Evolutionary conservation across 2,888 invertebrate species (phyloP), one percentile per base, ranked within the genome.

Genomic region (Caenorhabditis becei): DNA sequence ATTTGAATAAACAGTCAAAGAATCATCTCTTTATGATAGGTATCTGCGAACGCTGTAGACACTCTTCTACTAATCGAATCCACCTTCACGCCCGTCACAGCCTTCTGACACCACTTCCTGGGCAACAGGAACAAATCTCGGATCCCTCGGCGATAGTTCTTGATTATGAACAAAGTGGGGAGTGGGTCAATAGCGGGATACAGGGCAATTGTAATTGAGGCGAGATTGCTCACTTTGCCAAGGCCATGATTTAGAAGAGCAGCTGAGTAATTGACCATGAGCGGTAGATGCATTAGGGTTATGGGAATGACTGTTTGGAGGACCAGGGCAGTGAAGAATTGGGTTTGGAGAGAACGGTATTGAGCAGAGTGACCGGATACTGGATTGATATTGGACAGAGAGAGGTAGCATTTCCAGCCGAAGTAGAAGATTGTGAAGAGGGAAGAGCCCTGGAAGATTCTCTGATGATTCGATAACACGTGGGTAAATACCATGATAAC

Each of bases 291-390:
- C 77, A 77, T 70, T 1, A 69, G 47, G 28, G 63, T 70, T 5
- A 77, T 70, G 10, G 77, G 77, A n/a, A 77, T 77, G 20, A 70
- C 26, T 1, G 77, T 77, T 49, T 77, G 77, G 37, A 53, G 44
- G 23, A 77, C 77, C 23, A 77, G 49, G 0, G 77, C 77, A 23
- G 37, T 37, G 49, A 77, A 77, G 23, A 69, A 69, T 37, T 77
- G 77, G 5, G 10, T 44, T 58, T 77, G 77, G 0, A 70, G 58
- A 4, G 56, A 24, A 3, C 26, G 24, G n/a, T 41, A 56, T 8
- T 77, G 32, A 37, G 28, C 26, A n/a, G 65, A 69, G 7, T 62
- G 44, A 20, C 62, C 54, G 24, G 51, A 20, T 10, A 24, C 53
- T 35, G 41, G 5, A 8, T 32, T 35, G 23, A 62, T 26, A 49